phyloP scores from a whole-genome alignment of 1,140 invertebrate genomes.

The Apis florea region DNA sequence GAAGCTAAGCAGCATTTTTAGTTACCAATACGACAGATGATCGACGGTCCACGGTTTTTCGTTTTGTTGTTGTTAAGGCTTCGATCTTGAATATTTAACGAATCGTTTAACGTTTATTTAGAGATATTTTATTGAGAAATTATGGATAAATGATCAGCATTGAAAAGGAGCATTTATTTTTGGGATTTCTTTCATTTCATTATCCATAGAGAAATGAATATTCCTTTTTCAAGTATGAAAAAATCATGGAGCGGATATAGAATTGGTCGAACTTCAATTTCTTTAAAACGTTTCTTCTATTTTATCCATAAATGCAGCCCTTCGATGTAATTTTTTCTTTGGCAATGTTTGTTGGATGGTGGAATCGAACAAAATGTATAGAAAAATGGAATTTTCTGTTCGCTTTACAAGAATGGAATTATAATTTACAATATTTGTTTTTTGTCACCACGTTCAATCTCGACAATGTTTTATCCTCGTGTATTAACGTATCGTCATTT shows the following conservation, averaged over 20 bases:
- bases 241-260: no score
- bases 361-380: no score
- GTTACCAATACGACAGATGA: neutral
- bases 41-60: slow-evolving; percentile 22
- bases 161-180: no score
- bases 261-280: no score
- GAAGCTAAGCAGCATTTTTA: slow-evolving; percentile 10
- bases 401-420: neutral
- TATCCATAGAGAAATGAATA: no score
- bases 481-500: slow-evolving; percentile 7
- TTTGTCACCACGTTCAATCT: neutral
- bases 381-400: neutral
- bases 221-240: no score
- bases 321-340: no score
- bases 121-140: no score
- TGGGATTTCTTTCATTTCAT: no score
- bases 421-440: slow-evolving; percentile 6
- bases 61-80: neutral
- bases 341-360: neutral
- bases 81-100: neutral
- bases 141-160: neutral
- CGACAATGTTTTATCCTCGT: neutral
- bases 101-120: neutral
- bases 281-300: no score
- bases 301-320: no score